Conservation (phyloP, 2,113 vertebrate genomes). For the Aptenodytes patagonicus region DNA sequence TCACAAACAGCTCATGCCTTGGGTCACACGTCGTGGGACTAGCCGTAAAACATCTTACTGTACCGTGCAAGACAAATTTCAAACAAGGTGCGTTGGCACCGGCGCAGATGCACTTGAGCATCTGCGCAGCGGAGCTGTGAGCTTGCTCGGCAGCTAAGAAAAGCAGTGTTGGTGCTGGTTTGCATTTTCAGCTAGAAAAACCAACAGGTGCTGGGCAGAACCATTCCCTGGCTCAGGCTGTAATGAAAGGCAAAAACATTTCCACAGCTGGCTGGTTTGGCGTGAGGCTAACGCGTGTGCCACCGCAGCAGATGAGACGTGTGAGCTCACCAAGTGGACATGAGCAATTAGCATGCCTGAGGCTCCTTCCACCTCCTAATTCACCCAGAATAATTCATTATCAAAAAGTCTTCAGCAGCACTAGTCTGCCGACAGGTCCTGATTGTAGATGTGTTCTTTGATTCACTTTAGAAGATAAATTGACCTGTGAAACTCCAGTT, state of each 20-base stretch:
- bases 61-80: neutral
- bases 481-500: neutral
- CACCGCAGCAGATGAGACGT: neutral
- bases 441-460: neutral
- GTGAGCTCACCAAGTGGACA: neutral
- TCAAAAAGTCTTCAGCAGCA: neutral
- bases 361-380: neutral
- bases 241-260: neutral
- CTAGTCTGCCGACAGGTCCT: neutral
- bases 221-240: neutral
- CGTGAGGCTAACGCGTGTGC: rapidly evolving
- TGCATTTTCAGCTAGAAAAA: neutral
- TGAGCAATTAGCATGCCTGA: neutral
- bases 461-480: neutral
- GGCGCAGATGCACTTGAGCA: neutral
- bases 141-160: rapidly evolving
- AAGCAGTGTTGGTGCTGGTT: neutral
- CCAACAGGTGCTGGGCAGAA: neutral
- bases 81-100: neutral
- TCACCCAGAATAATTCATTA: neutral
- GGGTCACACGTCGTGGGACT: rapidly evolving
- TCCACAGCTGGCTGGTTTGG: neutral
- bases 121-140: rapidly evolving
- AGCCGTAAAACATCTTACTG: neutral
- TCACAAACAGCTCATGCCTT: too few species aligned